phyloP scores from a whole-genome alignment of 2,888 invertebrate species.

The Flexamia atlantica region DNA sequence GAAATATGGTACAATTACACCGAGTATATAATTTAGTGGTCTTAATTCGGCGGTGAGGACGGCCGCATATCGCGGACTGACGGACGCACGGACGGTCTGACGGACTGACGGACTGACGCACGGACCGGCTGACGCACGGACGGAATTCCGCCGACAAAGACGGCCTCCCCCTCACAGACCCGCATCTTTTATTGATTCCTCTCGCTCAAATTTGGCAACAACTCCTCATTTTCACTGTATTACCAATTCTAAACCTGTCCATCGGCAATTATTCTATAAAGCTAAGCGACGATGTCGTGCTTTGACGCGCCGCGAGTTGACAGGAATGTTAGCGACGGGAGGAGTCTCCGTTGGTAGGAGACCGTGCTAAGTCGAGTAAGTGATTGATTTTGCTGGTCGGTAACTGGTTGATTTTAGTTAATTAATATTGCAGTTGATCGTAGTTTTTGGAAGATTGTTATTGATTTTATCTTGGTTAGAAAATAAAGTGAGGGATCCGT shows the following conservation, averaged over 20 bases:
- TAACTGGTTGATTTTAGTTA: too few species aligned
- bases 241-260: conserved; percentile 62
- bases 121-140: background rate
- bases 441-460: too few species aligned
- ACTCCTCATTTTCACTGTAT: conserved; percentile 62
- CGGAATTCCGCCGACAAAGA: conserved; percentile 62
- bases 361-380: too few species aligned
- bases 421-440: too few species aligned
- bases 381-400: too few species aligned
- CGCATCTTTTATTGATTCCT: conserved; percentile 63
- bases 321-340: too few species aligned
- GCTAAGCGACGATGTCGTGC: conserved; percentile 28
- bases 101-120: background rate
- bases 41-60: conserved; percentile 29
- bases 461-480: too few species aligned
- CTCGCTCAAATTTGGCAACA: conserved; percentile 63
- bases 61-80: background rate
- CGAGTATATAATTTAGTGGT: conserved; percentile 30
- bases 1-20: conserved; percentile 39
- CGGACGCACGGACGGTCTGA: background rate
- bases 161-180: conserved; percentile 30
- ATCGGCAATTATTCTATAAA: conserved; percentile 58
- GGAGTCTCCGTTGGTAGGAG: too few species aligned
- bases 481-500: too few species aligned
- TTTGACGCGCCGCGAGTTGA: conserved; percentile 49